Conservation (phyloP, 2,797 vertebrate species). For the Neosilurus mollespiculum region DNA sequence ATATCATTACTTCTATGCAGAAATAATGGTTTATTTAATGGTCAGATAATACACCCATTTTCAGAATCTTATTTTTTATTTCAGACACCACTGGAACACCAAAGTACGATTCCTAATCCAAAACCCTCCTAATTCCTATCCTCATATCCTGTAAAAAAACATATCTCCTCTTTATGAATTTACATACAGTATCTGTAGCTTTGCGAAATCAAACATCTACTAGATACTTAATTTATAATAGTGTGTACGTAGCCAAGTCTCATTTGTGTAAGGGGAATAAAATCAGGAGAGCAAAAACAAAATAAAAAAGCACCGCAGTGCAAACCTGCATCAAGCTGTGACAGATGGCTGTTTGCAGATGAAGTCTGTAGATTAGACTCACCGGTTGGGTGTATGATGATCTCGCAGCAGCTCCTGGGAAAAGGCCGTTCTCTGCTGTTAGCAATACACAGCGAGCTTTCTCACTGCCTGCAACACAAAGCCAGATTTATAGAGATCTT, state of each 20-base stretch:
- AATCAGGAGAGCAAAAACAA: neutral
- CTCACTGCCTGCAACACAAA: slow-evolving; percentile 53
- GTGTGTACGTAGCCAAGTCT: no score
- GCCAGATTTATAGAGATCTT: slow-evolving; percentile 25
- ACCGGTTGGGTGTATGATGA: slow-evolving; percentile 27
- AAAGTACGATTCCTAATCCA: no score
- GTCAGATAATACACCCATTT: no score
- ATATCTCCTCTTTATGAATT: no score
- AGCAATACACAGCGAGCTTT: slow-evolving; percentile 49
- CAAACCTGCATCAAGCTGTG: neutral
- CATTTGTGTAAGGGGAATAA: neutral
- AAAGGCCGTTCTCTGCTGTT: slow-evolving; percentile 51
- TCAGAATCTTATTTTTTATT: no score
- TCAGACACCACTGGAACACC: no score
- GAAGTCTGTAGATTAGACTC: slow-evolving; percentile 18
- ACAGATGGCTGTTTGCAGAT: slow-evolving; percentile 25
- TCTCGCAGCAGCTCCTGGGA: slow-evolving; percentile 22
- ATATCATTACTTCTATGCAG: neutral
- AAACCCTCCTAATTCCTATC: no score
- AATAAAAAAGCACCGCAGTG: neutral
- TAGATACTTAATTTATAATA: neutral
- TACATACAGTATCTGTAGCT: no score
- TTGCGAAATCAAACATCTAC: neutral
- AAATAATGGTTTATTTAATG: neutral
- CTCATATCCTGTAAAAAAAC: no score